These are phyloP conservation scores for Arrhopalites spinosus DNA, from an alignment of 2,888 invertebrate species.

Conservation along the genomic window DNA sequence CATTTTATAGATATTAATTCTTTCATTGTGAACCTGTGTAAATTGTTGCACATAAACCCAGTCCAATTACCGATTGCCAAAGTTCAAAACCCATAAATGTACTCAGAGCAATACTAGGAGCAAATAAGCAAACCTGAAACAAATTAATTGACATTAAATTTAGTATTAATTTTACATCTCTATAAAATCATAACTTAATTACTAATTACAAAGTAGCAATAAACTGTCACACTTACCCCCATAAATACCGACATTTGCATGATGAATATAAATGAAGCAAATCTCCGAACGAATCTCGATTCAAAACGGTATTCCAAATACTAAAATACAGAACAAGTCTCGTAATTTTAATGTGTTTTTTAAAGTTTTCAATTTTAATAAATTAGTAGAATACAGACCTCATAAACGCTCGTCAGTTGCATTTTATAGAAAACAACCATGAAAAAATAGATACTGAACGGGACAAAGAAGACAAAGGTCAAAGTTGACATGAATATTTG, in stretches of 20 bases:
- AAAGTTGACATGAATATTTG: constrained; percentile 47
- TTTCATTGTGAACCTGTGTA: no score
- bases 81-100: constrained; percentile 53
- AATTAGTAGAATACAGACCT: no score
- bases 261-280: constrained; percentile 54
- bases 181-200: neutral
- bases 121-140: constrained; percentile 47
- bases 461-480: constrained; percentile 41
- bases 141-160: no score
- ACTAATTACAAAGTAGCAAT: neutral
- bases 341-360: constrained; percentile 36
- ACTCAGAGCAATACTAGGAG: constrained; percentile 54
- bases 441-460: constrained; percentile 45
- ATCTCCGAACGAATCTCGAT: constrained; percentile 45
- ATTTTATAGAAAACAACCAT: constrained; percentile 48
- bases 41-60: constrained; percentile 54
- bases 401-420: constrained; percentile 48
- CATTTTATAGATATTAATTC: neutral
- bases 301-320: constrained; percentile 54
- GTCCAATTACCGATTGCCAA: constrained; percentile 51
- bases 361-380: no score
- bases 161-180: neutral
- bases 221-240: constrained; percentile 41
- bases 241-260: constrained; percentile 56
- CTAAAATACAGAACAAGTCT: constrained; percentile 45